A percentile compares a stretch with the other conserved stretches of the same genome.
phyloP scores from a whole-genome alignment of 2,888 invertebrate species.

The Cacoxenus indagator region DNA sequence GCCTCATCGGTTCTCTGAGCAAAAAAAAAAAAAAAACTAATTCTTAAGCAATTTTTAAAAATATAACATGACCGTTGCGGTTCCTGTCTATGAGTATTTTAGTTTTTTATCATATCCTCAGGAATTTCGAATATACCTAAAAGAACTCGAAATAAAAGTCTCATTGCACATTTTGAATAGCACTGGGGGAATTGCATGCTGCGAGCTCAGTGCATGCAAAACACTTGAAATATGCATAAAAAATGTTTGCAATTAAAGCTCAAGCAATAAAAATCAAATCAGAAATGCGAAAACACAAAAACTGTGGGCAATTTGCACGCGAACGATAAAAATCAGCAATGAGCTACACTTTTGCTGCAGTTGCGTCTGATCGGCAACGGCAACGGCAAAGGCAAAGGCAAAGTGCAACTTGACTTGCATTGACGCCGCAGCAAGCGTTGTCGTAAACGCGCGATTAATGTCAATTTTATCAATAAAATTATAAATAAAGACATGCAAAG shows the following conservation, averaged over 20 bases:
- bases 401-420: not conserved
- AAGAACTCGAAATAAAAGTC: too few species aligned
- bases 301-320: conserved; percentile 1
- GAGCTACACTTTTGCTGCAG: conserved; percentile 40
- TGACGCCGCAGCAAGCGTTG: conserved; percentile 29
- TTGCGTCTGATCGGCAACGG: conserved; percentile 18
- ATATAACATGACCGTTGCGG: too few species aligned
- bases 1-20: too few species aligned
- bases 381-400: not conserved
- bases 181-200: not conserved
- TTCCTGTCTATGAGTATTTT: too few species aligned
- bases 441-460: conserved; percentile 60
- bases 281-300: not conserved
- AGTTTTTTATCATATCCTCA: too few species aligned
- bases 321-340: conserved; percentile 30
- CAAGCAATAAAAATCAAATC: conserved; percentile 4
- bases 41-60: too few species aligned
- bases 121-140: too few species aligned
- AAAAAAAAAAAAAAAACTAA: too few species aligned
- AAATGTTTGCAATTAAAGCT: not conserved
- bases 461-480: conserved; percentile 70
- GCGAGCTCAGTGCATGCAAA: not conserved
- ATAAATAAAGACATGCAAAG: conserved; percentile 64
- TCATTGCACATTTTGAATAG: too few species aligned
- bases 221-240: not conserved